Evolutionary conservation across 2,797 vertebrate genomes (phyloP).

Genomic region (Fringilla coelebs): DNA sequence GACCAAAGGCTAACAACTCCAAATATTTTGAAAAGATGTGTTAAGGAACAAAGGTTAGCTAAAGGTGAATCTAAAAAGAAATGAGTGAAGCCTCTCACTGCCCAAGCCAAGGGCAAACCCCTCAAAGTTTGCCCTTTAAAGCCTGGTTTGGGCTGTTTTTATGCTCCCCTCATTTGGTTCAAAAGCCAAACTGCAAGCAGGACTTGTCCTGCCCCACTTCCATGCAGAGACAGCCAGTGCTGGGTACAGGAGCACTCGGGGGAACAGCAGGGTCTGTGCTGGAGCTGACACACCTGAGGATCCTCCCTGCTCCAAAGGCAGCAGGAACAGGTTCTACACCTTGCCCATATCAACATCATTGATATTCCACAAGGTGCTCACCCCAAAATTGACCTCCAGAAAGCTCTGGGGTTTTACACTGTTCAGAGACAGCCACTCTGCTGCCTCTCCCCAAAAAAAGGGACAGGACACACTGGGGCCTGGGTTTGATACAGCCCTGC

Average conservation of each 20-base stretch:
- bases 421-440: rapidly evolving
- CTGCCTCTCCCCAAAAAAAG: neutral
- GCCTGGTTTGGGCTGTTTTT: neutral
- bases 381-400: neutral
- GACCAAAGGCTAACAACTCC: neutral
- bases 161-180: neutral
- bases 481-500: neutral
- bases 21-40: neutral
- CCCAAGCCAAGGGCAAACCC: neutral
- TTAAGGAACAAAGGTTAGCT: neutral
- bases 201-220: rapidly evolving
- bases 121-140: rapidly evolving
- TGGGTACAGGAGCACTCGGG: rapidly evolving
- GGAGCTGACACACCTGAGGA: neutral
- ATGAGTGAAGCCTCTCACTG: neutral
- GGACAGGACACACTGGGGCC: neutral
- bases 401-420: neutral
- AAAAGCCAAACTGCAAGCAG: rapidly evolving
- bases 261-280: rapidly evolving
- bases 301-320: neutral
- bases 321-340: neutral
- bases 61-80: neutral
- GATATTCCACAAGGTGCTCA: neutral
- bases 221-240: rapidly evolving
- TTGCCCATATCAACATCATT: neutral